phyloP scores from a whole-genome alignment of 2,888 invertebrate genomes.

The Microchrysa polita region DNA sequence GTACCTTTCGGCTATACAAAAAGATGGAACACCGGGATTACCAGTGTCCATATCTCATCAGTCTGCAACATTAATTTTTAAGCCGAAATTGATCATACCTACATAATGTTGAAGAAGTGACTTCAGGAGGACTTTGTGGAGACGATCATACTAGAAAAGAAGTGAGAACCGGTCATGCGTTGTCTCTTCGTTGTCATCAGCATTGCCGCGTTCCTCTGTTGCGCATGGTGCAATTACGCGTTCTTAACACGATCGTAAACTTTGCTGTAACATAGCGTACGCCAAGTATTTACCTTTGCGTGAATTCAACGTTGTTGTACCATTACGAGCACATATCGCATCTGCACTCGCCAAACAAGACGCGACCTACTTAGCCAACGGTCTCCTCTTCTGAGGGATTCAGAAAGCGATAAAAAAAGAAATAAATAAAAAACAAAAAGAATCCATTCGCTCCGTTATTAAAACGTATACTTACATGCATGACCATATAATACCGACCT shows the following conservation, averaged over 20 bases:
- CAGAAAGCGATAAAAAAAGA: constrained; percentile 20
- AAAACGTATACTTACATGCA: constrained; percentile 2
- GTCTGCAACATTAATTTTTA: constrained; percentile 15
- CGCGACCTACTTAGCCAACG: constrained; percentile 35
- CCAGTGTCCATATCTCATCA: constrained; percentile 17
- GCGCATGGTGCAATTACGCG: constrained; percentile 20
- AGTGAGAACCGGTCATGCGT: constrained; percentile 21
- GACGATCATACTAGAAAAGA: background rate
- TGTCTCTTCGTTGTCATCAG: background rate
- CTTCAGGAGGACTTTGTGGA: background rate
- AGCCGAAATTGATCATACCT: constrained; percentile 24
- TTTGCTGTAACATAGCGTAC: background rate
- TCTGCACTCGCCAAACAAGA: background rate
- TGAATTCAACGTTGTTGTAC: constrained; percentile 18
- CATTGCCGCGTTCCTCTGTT: background rate
- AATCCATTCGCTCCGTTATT: constrained; percentile 34
- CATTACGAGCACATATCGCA: too few relatives aligned
- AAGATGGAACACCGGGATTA: constrained; percentile 2
- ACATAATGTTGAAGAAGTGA: constrained; percentile 12
- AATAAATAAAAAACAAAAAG: too few relatives aligned
- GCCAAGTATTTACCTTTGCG: constrained; percentile 34
- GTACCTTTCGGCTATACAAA: background rate
- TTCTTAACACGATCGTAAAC: constrained; percentile 17
- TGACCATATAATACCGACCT: background rate
- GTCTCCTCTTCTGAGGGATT: constrained; percentile 37